Percentiles rank a stretch among this genome's conserved stretches.
phyloP scores from a whole-genome alignment of 2,888 invertebrate genomes.

The Macrophya annulata region DNA sequence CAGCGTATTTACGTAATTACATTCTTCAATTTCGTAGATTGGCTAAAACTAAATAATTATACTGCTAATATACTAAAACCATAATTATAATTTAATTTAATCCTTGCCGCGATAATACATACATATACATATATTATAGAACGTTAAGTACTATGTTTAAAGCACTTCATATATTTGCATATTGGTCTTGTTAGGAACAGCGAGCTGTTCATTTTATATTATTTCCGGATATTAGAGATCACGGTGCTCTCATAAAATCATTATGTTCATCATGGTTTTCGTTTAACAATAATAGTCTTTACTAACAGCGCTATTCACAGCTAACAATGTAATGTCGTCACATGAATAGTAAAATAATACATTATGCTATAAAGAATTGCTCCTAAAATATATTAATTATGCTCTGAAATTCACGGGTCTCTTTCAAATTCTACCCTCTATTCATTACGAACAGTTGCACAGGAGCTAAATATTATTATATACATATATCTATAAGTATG shows the following conservation, averaged over 20 bases:
- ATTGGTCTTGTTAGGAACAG: background rate
- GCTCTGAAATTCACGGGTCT: background rate
- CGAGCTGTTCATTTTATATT: background rate
- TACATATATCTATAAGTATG: background rate
- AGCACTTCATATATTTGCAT: background rate
- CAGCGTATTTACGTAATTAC: background rate
- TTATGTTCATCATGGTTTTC: background rate
- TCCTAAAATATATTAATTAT: background rate
- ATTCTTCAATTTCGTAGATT: background rate
- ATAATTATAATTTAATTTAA: background rate
- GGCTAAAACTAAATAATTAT: background rate
- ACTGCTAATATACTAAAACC: background rate
- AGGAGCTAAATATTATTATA: background rate
- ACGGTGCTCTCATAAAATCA: background rate
- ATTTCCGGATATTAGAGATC: background rate
- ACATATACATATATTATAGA: background rate
- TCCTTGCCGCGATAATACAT: slow-evolving; percentile 5
- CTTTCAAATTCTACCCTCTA: background rate
- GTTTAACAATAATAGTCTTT: background rate
- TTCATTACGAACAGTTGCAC: background rate
- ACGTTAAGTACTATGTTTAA: slow-evolving; percentile 6
- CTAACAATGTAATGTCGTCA: background rate
- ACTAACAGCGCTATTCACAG: background rate
- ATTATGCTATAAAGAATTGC: background rate
- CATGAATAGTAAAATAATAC: background rate